A percentile compares a stretch with the other conserved stretches of the same genome.
These are phyloP conservation scores for Limnodromus scolopaceus DNA, from an alignment of 2,797 vertebrate species.

Conservation along the genomic window DNA sequence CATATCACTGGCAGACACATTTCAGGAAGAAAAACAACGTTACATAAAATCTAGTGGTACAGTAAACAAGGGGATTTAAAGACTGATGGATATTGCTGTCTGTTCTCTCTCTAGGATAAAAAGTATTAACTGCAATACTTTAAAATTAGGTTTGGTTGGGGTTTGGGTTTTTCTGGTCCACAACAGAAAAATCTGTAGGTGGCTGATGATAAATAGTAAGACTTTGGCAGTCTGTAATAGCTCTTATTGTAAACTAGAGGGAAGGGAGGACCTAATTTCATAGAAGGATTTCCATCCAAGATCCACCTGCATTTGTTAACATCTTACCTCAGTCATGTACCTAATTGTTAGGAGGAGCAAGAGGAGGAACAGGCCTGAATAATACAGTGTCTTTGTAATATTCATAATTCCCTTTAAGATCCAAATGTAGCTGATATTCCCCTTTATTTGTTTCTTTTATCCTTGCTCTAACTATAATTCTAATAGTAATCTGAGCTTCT, in stretches of 20 bases:
- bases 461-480: neutral
- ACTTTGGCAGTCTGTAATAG: neutral
- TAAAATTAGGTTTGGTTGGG: neutral
- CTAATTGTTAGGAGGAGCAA: neutral
- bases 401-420: neutral
- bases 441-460: neutral
- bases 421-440: neutral
- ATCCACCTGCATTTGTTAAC: neutral
- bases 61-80: constrained; percentile 74
- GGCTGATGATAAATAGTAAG: neutral
- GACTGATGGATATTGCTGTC: constrained; percentile 1
- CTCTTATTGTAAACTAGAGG: neutral
- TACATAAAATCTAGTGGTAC: constrained; percentile 61
- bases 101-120: constrained; percentile 6
- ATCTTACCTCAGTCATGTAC: neutral
- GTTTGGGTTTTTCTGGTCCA: neutral
- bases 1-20: constrained; percentile 55
- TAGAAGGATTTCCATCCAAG: neutral
- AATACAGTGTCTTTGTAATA: neutral
- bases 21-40: constrained; percentile 63
- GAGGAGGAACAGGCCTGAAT: neutral
- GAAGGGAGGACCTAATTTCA: neutral
- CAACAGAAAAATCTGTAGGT: neutral
- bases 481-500: neutral
- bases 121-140: constrained; percentile 2